Conservation (phyloP, 2,113 vertebrate species). For the Bufo gargarizans region DNA sequence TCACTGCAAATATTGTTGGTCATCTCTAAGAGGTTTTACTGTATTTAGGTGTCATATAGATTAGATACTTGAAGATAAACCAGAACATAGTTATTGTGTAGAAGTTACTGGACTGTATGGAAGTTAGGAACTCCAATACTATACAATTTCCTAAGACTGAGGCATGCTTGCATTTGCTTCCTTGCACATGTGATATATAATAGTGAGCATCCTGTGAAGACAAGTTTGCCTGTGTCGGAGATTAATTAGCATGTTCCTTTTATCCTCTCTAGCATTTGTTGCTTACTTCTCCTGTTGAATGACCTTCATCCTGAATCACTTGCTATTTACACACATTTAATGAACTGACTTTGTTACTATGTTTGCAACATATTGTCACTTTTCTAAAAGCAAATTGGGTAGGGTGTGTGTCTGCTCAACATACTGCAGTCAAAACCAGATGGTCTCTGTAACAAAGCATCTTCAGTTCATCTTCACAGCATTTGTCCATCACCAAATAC, state of each 20-base stretch:
- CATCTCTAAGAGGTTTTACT: background rate
- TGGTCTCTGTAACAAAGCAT: background rate
- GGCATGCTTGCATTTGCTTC: background rate
- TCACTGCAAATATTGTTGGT: background rate
- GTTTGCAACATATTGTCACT: slow-evolving; percentile 28
- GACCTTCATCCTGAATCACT: slow-evolving; percentile 52
- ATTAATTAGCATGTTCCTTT: slow-evolving; percentile 66
- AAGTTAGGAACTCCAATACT: background rate
- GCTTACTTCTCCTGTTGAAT: slow-evolving; percentile 64
- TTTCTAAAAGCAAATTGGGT: slow-evolving; percentile 23
- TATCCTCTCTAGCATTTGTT: slow-evolving; percentile 66
- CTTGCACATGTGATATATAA: background rate
- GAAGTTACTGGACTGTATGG: background rate
- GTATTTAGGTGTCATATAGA: background rate
- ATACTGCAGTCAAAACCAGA: background rate
- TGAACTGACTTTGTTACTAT: slow-evolving; percentile 8
- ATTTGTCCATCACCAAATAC: background rate
- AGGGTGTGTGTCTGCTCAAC: background rate
- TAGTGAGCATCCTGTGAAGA: background rate
- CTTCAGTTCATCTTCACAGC: background rate
- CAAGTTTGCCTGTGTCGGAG: slow-evolving; percentile 63
- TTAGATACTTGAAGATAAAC: background rate
- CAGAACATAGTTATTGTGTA: background rate
- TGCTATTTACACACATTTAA: slow-evolving; percentile 49
- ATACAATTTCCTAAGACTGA: background rate